Evolutionary conservation across 2,797 vertebrate genomes (phyloP), one percentile per base, ranked within the genome.

Genomic region (Danio tinwini): DNA sequence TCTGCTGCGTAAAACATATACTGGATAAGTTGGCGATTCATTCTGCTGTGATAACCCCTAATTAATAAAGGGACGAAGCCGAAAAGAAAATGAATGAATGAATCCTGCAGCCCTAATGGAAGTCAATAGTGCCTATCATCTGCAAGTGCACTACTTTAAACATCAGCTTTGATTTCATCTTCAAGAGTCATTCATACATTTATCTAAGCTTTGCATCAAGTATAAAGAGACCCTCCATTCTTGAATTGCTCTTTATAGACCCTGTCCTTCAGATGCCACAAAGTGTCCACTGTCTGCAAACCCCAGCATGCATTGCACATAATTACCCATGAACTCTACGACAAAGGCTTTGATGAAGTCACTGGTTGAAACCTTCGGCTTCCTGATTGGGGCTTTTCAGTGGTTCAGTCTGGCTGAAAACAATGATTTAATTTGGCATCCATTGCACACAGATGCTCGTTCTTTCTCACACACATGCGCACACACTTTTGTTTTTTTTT

Each of bases 261-360:
- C 65, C 44, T 42, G 90, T 90, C 82, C 82, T 89, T 89, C 90
- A 87, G 81, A 78, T 6, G 1, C 83, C 76, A 92, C 90, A 93
- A 91, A 85, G 83, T 80, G 86, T 88, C 86, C 88, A 84, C 81
- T 85, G 85, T 89, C 85, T 83, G 86, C 87, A 44, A 55, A 44
- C 19, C 58, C 65, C n/a, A 45, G 47, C 55, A 72, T 40, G 42
- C 74, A 61, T 2, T 73, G 49, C 89, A 89, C 88, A 89, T 92
- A 90, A 91, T 92, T 89, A 91, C 86, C 87, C 90, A 86, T 91
- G 90, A 89, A 89, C 88, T 77, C 63, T 49, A 81, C 88, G 83
- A 92, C 91, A 92, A 92, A 92, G 83, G 65, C 81, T 86, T 89
- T 87, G 90, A 89, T 83, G 86, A 87, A 82, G 85, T 81, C 62